A percentile compares a stretch with the other conserved stretches of the same genome.
These are phyloP conservation scores for Drosophila paranaensis DNA, from an alignment of 2,888 invertebrate genomes.

Conservation along the genomic window DNA sequence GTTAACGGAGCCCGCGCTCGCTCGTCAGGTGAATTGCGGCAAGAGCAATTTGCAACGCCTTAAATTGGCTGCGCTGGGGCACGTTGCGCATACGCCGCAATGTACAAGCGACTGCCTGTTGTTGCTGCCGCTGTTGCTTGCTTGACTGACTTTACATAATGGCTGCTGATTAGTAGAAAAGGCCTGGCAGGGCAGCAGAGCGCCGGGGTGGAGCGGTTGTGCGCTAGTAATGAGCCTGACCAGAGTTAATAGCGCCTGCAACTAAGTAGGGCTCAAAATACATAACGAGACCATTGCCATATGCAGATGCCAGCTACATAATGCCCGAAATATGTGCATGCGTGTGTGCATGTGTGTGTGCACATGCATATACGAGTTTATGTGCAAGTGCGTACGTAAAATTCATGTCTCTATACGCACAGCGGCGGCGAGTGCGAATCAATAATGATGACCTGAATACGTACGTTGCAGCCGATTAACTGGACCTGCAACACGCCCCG, in stretches of 20 bases:
- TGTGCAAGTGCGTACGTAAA: conserved; percentile 71
- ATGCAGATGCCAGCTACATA: conserved; percentile 46
- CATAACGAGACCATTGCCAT: conserved; percentile 56
- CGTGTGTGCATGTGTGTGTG: conserved; percentile 16
- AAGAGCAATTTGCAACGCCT: conserved; percentile 56
- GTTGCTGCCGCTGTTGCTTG: conserved; percentile 33
- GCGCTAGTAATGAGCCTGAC: conserved; percentile 54
- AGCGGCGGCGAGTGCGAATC: conserved; percentile 70
- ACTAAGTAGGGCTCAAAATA: conserved; percentile 72
- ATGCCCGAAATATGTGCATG: conserved; percentile 49
- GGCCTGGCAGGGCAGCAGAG: background rate
- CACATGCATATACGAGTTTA: conserved; percentile 5
- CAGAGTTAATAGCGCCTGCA: conserved; percentile 66
- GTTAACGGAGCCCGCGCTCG: conserved; percentile 28
- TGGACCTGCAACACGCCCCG: conserved; percentile 62
- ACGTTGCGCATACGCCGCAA: conserved; percentile 59
- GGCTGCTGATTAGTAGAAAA: conserved; percentile 67
- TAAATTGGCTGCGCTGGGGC: conserved; percentile 50
- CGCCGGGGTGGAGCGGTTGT: background rate
- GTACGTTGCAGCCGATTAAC: conserved; percentile 75
- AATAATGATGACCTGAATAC: conserved; percentile 81
- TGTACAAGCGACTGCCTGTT: conserved; percentile 34
- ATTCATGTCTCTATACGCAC: conserved; percentile 78
- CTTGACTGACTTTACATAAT: conserved; percentile 73
- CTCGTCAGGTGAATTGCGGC: conserved; percentile 58